phyloP scores from a whole-genome alignment of 2,113 vertebrate genomes.

The Mixornis gularis region DNA sequence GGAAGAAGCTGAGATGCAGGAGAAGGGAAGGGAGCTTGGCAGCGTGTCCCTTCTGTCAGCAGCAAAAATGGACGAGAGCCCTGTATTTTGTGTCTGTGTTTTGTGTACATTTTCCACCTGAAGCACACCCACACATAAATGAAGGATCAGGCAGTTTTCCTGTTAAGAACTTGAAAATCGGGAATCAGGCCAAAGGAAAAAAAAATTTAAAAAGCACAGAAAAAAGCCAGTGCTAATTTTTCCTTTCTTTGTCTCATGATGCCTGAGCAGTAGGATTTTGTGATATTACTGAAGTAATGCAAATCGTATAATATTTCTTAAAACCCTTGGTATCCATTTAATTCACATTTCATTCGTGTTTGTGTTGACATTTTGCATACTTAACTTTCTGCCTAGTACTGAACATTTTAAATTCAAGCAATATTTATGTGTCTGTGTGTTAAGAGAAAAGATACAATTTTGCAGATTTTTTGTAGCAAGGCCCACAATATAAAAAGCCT shows the following conservation, averaged over 20 bases:
- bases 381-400: background rate
- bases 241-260: constrained; percentile 7
- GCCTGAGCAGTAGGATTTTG: constrained; percentile 2
- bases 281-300: background rate
- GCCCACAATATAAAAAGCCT: background rate
- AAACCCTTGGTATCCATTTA: background rate
- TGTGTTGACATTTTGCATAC: background rate
- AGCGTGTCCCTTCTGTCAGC: background rate
- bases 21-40: background rate
- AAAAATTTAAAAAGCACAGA: background rate
- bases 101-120: constrained; percentile 29
- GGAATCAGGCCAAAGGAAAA: background rate
- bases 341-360: background rate
- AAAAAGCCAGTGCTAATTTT: background rate
- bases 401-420: background rate
- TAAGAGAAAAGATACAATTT: background rate
- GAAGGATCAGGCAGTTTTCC: constrained; percentile 3
- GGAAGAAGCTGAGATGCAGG: background rate
- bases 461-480: background rate
- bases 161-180: constrained; percentile 7
- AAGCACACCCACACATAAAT: background rate
- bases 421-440: background rate
- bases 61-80: background rate
- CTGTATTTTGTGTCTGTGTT: background rate
- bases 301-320: background rate